These are phyloP conservation scores for Hirundo rustica DNA, from an alignment of 2,797 vertebrate species.

Conservation along the genomic window DNA sequence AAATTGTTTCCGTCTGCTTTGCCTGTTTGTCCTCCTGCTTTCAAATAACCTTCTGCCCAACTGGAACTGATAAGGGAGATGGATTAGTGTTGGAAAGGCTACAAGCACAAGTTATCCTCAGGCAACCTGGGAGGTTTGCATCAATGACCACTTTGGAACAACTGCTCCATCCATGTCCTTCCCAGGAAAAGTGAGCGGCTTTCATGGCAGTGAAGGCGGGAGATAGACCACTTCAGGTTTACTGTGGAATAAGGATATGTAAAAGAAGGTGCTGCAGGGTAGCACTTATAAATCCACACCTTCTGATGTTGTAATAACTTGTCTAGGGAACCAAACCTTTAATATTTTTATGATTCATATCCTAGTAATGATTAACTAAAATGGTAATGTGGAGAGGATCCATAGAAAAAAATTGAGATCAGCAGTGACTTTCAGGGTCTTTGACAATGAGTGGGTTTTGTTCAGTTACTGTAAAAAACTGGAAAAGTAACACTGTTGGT, in stretches of 20 bases:
- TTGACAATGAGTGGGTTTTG: not conserved
- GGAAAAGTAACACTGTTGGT: not conserved
- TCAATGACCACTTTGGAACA: not conserved
- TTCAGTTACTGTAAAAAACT: not conserved
- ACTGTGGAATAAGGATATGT: not conserved
- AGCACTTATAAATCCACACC: not conserved
- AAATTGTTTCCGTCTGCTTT: not conserved
- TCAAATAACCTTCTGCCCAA: not conserved
- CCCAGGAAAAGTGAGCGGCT: not conserved
- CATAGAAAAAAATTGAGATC: not conserved
- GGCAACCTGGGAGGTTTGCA: not conserved
- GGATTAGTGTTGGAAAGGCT: not conserved
- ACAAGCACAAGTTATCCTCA: not conserved
- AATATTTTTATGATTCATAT: not conserved
- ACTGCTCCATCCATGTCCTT: not conserved
- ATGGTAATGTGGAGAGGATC: not conserved
- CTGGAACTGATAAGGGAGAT: not conserved
- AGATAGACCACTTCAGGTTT: not conserved
- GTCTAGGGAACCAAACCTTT: not conserved
- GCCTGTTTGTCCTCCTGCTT: not conserved
- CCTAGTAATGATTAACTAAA: not conserved
- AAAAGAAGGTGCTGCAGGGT: not conserved
- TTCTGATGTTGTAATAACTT: not conserved
- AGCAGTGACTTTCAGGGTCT: not conserved
- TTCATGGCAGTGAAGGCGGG: not conserved